These are phyloP conservation scores for Musca vetustissima DNA, from an alignment of 1,140 invertebrate genomes.

Conservation along the genomic window DNA sequence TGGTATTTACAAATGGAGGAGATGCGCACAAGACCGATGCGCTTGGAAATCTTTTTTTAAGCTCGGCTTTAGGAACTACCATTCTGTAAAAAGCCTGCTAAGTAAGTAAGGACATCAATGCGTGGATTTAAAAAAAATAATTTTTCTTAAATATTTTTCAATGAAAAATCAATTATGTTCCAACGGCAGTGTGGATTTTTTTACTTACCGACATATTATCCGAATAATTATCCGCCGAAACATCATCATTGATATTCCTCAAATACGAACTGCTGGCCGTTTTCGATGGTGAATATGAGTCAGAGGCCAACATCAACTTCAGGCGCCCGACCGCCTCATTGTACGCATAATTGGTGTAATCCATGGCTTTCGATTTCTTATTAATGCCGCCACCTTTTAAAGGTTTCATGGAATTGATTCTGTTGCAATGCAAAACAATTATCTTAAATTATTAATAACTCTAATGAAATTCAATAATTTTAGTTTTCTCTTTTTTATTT, in stretches of 20 bases:
- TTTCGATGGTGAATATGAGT: conserved; percentile 67
- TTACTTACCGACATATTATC: conserved; percentile 48
- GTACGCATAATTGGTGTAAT: conserved; percentile 80
- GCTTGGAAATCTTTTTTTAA: too few relatives aligned
- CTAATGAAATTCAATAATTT: not conserved
- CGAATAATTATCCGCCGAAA: conserved; percentile 60
- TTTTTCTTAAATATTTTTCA: too few relatives aligned
- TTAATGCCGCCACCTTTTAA: conserved; percentile 44
- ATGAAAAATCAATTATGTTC: too few relatives aligned
- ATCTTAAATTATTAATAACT: not conserved
- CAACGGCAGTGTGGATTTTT: too few relatives aligned
- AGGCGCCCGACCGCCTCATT: conserved; percentile 77
- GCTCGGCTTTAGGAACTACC: too few relatives aligned
- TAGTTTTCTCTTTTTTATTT: not conserved
- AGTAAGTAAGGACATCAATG: too few relatives aligned
- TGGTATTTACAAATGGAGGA: too few relatives aligned
- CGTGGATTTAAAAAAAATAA: too few relatives aligned
- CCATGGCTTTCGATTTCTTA: conserved; percentile 63
- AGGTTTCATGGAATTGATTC: conserved; percentile 51
- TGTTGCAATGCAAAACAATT: conserved; percentile 24
- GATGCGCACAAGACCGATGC: too few relatives aligned
- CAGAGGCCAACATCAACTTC: conserved; percentile 69
- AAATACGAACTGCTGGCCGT: conserved; percentile 36
- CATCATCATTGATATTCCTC: conserved; percentile 58
- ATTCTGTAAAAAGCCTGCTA: too few relatives aligned